phyloP scores from a whole-genome alignment of 2,888 invertebrate genomes.

The Trichogramma evanescens region DNA sequence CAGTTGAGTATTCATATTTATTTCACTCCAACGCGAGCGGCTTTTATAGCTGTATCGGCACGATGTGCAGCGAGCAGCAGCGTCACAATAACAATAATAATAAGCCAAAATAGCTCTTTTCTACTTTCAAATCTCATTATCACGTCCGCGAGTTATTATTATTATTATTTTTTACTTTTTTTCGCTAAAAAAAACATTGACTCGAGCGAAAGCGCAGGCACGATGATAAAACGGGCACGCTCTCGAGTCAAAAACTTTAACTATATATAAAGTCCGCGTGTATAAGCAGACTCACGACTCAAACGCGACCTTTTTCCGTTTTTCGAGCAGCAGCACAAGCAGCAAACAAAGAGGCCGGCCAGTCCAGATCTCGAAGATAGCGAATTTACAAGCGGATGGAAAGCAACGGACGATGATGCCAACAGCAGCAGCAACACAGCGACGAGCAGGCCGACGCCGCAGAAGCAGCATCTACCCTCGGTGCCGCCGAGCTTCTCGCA shows the following conservation, averaged over 20 bases:
- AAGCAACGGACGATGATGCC: background rate
- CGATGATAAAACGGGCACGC: too few species aligned
- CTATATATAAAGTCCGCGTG: too few species aligned
- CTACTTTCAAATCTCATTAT: too few species aligned
- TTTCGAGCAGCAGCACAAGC: conserved; percentile 20
- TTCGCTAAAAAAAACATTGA: too few species aligned
- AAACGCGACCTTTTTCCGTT: conserved; percentile 1
- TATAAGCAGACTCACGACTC: background rate
- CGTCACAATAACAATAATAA: too few species aligned
- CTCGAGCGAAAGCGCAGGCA: too few species aligned
- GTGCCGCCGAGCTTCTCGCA: conserved; percentile 7
- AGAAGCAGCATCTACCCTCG: background rate
- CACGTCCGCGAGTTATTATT: too few species aligned
- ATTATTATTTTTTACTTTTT: too few species aligned
- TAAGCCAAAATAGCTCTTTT: too few species aligned
- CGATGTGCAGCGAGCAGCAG: too few species aligned
- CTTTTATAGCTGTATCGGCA: too few species aligned
- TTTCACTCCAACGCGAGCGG: background rate
- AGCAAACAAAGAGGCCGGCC: conserved; percentile 29
- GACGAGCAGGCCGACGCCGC: conserved; percentile 5
- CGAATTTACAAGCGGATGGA: conserved; percentile 10
- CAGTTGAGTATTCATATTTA: background rate
- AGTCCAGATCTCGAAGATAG: conserved; percentile 28
- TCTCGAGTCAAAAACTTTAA: too few species aligned
- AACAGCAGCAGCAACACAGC: background rate